Percentiles rank a stretch among this genome's conserved stretches.
Conservation (phyloP, 1,140 invertebrate genomes). For the Euglossa dilemma region DNA sequence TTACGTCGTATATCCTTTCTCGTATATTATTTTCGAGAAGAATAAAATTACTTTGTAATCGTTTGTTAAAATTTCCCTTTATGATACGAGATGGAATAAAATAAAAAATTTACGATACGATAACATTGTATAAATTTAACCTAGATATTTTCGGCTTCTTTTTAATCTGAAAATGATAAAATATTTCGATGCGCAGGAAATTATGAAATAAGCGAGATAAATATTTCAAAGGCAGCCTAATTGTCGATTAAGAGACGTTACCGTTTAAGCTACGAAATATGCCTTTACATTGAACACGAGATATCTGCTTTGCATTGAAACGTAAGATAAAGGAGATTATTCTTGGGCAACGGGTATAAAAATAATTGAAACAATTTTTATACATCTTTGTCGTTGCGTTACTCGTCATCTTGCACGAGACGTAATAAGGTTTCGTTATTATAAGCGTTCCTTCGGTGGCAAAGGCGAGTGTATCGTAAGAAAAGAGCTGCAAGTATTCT, state of each 20-base stretch:
- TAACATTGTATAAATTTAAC: too few relatives aligned
- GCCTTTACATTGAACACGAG: too few relatives aligned
- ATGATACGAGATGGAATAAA: too few relatives aligned
- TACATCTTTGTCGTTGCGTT: neutral
- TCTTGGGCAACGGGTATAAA: too few relatives aligned
- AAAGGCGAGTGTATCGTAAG: conserved; percentile 8
- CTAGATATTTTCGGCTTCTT: too few relatives aligned
- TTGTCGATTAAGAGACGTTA: neutral
- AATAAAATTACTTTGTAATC: too few relatives aligned
- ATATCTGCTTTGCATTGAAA: neutral
- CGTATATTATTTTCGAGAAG: too few relatives aligned
- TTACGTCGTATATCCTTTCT: too few relatives aligned
- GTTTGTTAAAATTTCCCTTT: too few relatives aligned
- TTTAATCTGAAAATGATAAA: neutral
- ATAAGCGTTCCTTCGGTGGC: neutral
- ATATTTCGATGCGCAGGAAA: neutral
- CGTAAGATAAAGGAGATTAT: neutral
- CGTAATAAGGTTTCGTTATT: conserved; percentile 1
- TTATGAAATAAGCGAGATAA: neutral
- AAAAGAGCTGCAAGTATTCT: conserved; percentile 28
- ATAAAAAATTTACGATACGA: too few relatives aligned
- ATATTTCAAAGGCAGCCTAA: neutral
- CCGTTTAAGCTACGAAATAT: neutral
- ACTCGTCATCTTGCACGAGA: neutral
- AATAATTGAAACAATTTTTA: conserved; percentile 5